Conservation (phyloP, 2,888 invertebrate genomes). For the Cosmopolites sordidus region DNA sequence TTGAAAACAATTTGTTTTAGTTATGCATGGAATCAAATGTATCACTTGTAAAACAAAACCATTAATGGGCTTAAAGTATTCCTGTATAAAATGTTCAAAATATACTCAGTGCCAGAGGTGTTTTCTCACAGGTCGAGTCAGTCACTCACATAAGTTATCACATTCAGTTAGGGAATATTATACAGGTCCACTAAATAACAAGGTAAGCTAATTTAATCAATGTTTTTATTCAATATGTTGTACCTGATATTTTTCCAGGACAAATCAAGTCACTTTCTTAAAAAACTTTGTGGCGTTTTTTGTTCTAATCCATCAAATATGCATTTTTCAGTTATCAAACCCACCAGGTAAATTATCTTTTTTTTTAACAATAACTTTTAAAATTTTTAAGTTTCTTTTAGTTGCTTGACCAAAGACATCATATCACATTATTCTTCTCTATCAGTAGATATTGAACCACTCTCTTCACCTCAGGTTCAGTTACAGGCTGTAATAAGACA, state of each 20-base stretch:
- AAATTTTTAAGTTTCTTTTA: neutral
- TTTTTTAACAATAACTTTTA: neutral
- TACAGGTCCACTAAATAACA: neutral
- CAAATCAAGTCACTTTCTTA: slow-evolving; percentile 30
- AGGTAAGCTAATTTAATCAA: neutral
- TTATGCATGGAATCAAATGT: slow-evolving; percentile 58
- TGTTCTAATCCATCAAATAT: slow-evolving; percentile 4
- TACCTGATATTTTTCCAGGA: slow-evolving; percentile 4
- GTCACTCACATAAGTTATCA: slow-evolving; percentile 59
- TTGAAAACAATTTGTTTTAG: slow-evolving; percentile 39
- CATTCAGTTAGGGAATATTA: slow-evolving; percentile 62
- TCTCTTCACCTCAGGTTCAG: slow-evolving; percentile 56
- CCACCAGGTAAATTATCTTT: slow-evolving; percentile 6
- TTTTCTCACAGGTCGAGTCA: slow-evolving; percentile 59
- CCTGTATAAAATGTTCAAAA: slow-evolving; percentile 60
- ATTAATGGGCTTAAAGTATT: slow-evolving; percentile 58
- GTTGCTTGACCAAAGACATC: slow-evolving; percentile 10
- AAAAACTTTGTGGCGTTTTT: slow-evolving; percentile 38
- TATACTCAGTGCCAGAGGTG: slow-evolving; percentile 67
- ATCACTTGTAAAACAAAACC: slow-evolving; percentile 57
- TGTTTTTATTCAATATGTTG: neutral
- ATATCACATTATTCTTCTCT: slow-evolving; percentile 9
- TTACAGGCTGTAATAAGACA: slow-evolving; percentile 68
- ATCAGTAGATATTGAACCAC: slow-evolving; percentile 34
- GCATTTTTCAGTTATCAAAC: slow-evolving; percentile 1